Evolutionary conservation across 2,113 vertebrate species (phyloP).

Genomic region (Ploceus nigricollis): DNA sequence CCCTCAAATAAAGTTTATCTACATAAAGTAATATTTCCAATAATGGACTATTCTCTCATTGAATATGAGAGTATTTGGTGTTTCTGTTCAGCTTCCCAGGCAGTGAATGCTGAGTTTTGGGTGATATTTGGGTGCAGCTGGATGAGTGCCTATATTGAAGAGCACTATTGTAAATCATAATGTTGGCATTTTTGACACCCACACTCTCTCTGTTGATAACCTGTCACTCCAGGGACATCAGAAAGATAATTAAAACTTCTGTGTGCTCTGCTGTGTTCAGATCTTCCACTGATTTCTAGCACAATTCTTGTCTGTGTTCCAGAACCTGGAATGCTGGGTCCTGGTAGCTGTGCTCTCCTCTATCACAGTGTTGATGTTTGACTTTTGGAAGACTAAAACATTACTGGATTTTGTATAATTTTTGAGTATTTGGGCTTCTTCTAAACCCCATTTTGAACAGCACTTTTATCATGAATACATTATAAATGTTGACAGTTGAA

Average conservation of each 20-base stretch:
- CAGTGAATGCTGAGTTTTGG: not conserved
- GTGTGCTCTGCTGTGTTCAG: not conserved
- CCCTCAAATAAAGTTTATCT: not conserved
- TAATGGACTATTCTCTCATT: not conserved
- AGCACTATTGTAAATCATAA: not conserved
- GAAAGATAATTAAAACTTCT: not conserved
- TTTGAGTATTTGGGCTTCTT: not conserved
- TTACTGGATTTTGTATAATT: not conserved
- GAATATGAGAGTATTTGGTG: not conserved
- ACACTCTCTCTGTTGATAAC: not conserved
- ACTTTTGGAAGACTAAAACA: not conserved
- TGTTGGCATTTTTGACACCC: not conserved
- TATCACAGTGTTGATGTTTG: not conserved
- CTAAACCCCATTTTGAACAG: not conserved
- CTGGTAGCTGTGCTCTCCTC: not conserved
- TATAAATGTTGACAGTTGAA: not conserved
- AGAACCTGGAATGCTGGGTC: not conserved
- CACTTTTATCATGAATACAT: not conserved
- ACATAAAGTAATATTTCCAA: not conserved
- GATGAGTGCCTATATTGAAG: accelerated
- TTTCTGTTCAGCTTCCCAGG: not conserved
- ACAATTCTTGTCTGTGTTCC: not conserved
- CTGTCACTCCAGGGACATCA: not conserved
- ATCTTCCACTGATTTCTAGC: not conserved
- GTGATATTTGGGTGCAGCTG: not conserved